Evolutionary conservation across 2,888 invertebrate species (phyloP).

Genomic region (Boloria euphrosyne): DNA sequence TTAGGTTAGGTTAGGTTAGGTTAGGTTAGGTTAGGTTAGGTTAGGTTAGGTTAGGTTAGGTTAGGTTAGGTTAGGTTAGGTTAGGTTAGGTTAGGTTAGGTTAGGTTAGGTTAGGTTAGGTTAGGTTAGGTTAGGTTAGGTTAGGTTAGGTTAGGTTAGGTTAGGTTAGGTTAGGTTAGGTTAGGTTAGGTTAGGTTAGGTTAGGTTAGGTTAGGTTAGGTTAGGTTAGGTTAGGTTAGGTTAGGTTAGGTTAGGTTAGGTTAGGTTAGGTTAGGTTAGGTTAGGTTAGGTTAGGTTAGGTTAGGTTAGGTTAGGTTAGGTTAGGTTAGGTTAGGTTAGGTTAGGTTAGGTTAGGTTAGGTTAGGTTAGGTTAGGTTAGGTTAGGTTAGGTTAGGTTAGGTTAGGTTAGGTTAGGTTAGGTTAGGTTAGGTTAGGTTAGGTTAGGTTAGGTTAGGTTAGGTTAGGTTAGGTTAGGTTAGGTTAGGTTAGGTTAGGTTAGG

Average conservation of each 20-base stretch:
- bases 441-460: too few relatives aligned
- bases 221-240: slow-evolving; percentile 34
- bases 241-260: slow-evolving; percentile 18
- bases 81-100: slow-evolving; percentile 27
- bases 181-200: slow-evolving; percentile 38
- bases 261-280: slow-evolving; percentile 42
- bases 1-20: slow-evolving; percentile 9
- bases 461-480: too few relatives aligned
- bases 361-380: slow-evolving; percentile 43
- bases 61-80: slow-evolving; percentile 44
- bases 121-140: slow-evolving; percentile 20
- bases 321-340: slow-evolving; percentile 43
- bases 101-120: slow-evolving; percentile 9
- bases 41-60: slow-evolving; percentile 45
- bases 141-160: slow-evolving; percentile 9
- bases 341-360: slow-evolving; percentile 43
- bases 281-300: slow-evolving; percentile 45
- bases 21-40: slow-evolving; percentile 38
- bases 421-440: too few relatives aligned
- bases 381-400: slow-evolving; percentile 42
- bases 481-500: too few relatives aligned
- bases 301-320: slow-evolving; percentile 41
- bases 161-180: slow-evolving; percentile 35
- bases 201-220: slow-evolving; percentile 38
- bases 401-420: slow-evolving; percentile 43